A percentile compares a stretch with the other conserved stretches of the same genome.
Conservation (phyloP, 2,113 vertebrate species). For the Scomber japonicus region DNA sequence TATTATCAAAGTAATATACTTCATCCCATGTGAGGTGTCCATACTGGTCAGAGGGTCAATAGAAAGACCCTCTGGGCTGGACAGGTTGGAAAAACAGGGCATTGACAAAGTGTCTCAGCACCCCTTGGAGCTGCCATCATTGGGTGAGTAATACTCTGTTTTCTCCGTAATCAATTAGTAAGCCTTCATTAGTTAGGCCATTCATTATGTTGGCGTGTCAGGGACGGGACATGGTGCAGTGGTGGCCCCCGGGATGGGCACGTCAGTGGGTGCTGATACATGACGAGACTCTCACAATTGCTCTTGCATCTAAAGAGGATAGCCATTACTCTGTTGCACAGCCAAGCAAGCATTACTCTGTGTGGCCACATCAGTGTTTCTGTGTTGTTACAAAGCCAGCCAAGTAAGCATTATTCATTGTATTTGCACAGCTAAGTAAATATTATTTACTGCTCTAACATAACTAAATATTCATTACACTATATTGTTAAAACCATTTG, state of each 20-base stretch:
- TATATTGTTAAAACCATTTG: slow-evolving; percentile 50
- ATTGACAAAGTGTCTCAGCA: slow-evolving; percentile 81
- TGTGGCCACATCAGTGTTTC: slow-evolving; percentile 38
- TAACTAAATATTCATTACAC: slow-evolving; percentile 58
- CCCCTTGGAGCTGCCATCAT: slow-evolving; percentile 76
- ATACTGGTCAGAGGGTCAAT: slow-evolving; percentile 60
- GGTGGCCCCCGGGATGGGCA: slow-evolving; percentile 67
- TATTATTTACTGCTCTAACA: slow-evolving; percentile 53
- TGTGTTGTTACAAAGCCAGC: slow-evolving; percentile 52
- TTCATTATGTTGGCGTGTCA: slow-evolving; percentile 80
- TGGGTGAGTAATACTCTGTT: slow-evolving; percentile 84
- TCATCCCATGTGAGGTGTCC: slow-evolving; percentile 31
- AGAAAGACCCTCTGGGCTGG: slow-evolving; percentile 56
- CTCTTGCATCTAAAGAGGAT: slow-evolving; percentile 70
- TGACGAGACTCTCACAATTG: slow-evolving; percentile 61
- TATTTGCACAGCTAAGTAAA: slow-evolving; percentile 45
- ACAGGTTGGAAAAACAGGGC: slow-evolving; percentile 61
- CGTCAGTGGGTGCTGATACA: slow-evolving; percentile 67
- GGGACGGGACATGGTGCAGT: slow-evolving; percentile 61
- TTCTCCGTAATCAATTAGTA: slow-evolving; percentile 86
- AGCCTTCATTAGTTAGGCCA: slow-evolving; percentile 81
- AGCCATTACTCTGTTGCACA: slow-evolving; percentile 63
- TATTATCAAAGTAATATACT: slow-evolving; percentile 43
- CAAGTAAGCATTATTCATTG: slow-evolving; percentile 61
- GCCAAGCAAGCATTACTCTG: slow-evolving; percentile 36